These are phyloP conservation scores for Helicoverpa zea DNA, from an alignment of 1,140 invertebrate species.

Conservation along the genomic window DNA sequence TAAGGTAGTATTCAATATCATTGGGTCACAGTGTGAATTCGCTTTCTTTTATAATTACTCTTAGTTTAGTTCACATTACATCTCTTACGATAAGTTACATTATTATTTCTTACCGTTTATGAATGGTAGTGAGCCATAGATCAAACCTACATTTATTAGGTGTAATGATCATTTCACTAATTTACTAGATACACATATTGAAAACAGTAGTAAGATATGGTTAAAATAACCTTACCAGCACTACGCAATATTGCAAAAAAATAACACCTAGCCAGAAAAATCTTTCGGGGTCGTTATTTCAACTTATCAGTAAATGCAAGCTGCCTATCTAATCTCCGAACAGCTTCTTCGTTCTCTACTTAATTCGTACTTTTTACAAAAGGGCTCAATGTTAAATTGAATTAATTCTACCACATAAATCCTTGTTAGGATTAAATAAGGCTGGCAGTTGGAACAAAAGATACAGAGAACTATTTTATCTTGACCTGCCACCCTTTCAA, in stretches of 20 bases:
- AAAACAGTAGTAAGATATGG: no score
- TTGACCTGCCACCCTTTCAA: constrained; percentile 53
- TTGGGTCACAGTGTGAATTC: no score
- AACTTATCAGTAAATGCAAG: constrained; percentile 39
- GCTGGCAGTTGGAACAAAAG: constrained; percentile 53
- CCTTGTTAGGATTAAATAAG: constrained; percentile 63
- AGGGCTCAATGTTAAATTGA: constrained; percentile 70
- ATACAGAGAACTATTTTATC: constrained; percentile 56
- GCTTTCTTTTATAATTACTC: no score
- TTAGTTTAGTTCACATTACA: no score
- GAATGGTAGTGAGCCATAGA: no score
- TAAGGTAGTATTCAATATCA: no score
- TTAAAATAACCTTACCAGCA: background rate
- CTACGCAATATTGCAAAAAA: background rate
- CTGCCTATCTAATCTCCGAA: constrained; percentile 38
- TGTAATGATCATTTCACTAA: no score
- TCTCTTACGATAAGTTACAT: no score
- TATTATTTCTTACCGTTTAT: no score
- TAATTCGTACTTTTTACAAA: constrained; percentile 66
- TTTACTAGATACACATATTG: no score
- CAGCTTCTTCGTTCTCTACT: constrained; percentile 43
- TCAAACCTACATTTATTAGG: no score
- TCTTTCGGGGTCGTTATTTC: constrained; percentile 12
- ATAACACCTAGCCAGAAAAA: background rate
- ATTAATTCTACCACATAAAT: constrained; percentile 79